Evolutionary conservation across 2,888 invertebrate species (phyloP).

Genomic region (Rapana venosa): DNA sequence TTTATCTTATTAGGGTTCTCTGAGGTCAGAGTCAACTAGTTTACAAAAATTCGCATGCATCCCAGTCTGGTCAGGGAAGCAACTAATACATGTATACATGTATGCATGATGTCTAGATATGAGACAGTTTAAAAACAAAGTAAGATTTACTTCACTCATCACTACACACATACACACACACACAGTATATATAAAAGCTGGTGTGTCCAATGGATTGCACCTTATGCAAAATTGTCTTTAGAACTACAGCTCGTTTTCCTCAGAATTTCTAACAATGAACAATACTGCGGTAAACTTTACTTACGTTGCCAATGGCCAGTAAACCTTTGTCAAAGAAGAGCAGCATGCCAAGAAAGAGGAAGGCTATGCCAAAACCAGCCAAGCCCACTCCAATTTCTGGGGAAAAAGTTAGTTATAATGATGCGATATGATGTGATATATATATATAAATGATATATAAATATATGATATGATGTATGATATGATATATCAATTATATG

Average conservation of each 20-base stretch:
- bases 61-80: no score
- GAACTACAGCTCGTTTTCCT: not conserved
- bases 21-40: no score
- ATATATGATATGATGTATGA: not conserved
- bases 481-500: no score
- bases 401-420: slow-evolving; percentile 53
- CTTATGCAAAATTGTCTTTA: no score
- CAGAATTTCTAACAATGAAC: not conserved
- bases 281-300: slow-evolving; percentile 77
- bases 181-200: not conserved
- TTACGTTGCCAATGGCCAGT: slow-evolving; percentile 99
- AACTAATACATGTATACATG: no score
- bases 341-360: slow-evolving; percentile 94
- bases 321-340: slow-evolving; percentile 97
- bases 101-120: no score
- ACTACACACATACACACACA: not conserved
- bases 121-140: no score
- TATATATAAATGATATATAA: slow-evolving; percentile 7
- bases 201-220: no score
- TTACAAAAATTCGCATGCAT: not conserved
- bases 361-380: slow-evolving; percentile 94
- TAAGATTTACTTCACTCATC: no score
- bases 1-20: no score
- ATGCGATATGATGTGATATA: not conserved
- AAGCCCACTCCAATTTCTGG: slow-evolving; percentile 95